Conservation (phyloP, 37 sponge, comb jelly and placozoan genomes). For the Diacarnus erythraeanus region DNA sequence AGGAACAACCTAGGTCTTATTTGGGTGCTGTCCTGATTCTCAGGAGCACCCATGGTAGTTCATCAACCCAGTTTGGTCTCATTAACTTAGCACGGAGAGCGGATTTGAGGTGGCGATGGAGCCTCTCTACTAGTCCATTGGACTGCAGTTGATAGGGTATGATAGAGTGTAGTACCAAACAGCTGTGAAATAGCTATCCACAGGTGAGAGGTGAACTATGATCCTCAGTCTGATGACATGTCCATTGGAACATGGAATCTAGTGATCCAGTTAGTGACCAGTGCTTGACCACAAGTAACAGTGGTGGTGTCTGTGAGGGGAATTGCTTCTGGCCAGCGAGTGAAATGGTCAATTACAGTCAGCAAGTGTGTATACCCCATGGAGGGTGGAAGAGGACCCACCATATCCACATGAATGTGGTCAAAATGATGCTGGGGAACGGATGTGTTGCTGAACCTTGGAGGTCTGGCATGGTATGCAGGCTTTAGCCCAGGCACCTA, state of each 20-base stretch:
- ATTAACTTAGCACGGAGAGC: slow-evolving; percentile 20
- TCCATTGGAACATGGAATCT: slow-evolving; percentile 27
- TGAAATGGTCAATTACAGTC: too few relatives aligned
- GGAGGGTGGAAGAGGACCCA: too few relatives aligned
- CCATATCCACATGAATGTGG: too few relatives aligned
- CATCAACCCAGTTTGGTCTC: slow-evolving; percentile 17
- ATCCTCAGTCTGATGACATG: slow-evolving; percentile 34
- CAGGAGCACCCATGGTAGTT: slow-evolving; percentile 20
- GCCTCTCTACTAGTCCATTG: slow-evolving; percentile 34
- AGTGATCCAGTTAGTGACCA: too few relatives aligned
- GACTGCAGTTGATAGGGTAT: slow-evolving; percentile 14
- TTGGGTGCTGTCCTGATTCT: slow-evolving; percentile 3
- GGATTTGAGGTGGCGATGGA: slow-evolving; percentile 32
- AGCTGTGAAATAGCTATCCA: slow-evolving; percentile 22
- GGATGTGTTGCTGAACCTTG: too few relatives aligned
- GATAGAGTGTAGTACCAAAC: too few relatives aligned
- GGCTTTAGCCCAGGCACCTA: slow-evolving; percentile 10
- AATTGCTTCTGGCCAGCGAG: slow-evolving; percentile 41
- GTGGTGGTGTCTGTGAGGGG: slow-evolving; percentile 41
- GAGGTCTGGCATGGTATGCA: slow-evolving; percentile 27
- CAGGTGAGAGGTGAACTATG: slow-evolving; percentile 21
- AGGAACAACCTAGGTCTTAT: neutral
- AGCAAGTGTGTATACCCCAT: too few relatives aligned
- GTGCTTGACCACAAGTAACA: slow-evolving; percentile 15
- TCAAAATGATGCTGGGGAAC: too few relatives aligned